Percentiles rank a stretch among this genome's conserved stretches.
These are phyloP conservation scores for Lysiphlebus fabarum DNA, from an alignment of 1,140 invertebrate genomes.

Conservation along the genomic window DNA sequence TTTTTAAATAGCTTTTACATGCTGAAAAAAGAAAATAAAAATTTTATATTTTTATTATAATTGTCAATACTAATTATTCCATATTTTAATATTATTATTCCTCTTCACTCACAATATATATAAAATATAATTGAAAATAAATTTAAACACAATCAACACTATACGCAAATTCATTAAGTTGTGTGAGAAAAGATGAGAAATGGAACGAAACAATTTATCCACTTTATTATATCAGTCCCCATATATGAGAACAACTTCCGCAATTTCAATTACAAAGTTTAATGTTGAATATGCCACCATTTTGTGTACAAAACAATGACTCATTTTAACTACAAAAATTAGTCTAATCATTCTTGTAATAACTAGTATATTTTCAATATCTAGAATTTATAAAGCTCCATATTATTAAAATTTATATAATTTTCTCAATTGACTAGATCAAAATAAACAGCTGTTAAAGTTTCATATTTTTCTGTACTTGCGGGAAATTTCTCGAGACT, in stretches of 20 bases:
- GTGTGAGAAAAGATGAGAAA: conserved; percentile 22
- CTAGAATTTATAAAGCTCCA: too few species aligned
- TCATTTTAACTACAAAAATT: too few species aligned
- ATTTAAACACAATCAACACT: conserved; percentile 8
- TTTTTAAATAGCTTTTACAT: too few species aligned
- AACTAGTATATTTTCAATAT: too few species aligned
- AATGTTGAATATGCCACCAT: conserved; percentile 23
- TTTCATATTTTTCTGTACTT: too few species aligned
- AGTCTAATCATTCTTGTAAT: too few species aligned
- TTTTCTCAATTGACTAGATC: too few species aligned
- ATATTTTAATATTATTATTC: neutral
- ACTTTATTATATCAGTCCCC: conserved; percentile 21
- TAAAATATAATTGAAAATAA: neutral
- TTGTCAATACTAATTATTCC: neutral
- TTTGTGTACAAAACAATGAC: conserved; percentile 6
- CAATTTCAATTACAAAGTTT: conserved; percentile 30
- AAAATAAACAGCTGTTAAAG: too few species aligned
- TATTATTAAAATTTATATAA: too few species aligned
- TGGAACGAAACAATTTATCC: conserved; percentile 24
- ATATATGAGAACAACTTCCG: conserved; percentile 23
- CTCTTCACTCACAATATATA: neutral
- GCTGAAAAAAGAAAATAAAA: too few species aligned
- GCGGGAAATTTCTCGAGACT: too few species aligned
- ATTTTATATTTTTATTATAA: too few species aligned
- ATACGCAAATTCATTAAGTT: conserved; percentile 15